These are phyloP conservation scores for Nephrotoma flavescens DNA, from an alignment of 2,888 invertebrate genomes.

Conservation along the genomic window DNA sequence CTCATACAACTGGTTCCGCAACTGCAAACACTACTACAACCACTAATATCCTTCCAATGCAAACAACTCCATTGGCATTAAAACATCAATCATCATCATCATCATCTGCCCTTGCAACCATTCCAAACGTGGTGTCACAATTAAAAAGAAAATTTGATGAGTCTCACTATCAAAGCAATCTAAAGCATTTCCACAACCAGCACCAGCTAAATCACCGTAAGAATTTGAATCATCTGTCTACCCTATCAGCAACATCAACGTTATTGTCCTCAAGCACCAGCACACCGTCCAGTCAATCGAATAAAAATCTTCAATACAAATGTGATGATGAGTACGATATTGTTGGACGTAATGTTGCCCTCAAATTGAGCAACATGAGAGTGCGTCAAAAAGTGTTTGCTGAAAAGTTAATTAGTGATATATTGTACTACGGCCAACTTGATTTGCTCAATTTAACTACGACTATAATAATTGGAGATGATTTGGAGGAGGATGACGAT, in stretches of 20 bases:
- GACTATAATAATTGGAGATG: slow-evolving; percentile 15
- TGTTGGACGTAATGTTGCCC: slow-evolving; percentile 27
- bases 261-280: neutral
- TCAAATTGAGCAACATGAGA: slow-evolving; percentile 27
- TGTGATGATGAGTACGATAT: slow-evolving; percentile 25
- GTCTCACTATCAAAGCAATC: neutral
- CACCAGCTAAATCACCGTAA: neutral
- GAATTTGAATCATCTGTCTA: neutral
- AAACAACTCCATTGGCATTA: neutral
- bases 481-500: neutral
- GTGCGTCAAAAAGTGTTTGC: slow-evolving; percentile 29
- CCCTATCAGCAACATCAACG: neutral
- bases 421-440: slow-evolving; percentile 28
- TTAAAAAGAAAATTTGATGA: neutral
- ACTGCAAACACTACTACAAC: neutral
- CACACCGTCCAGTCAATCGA: neutral
- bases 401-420: slow-evolving; percentile 29
- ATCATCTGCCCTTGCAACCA: neutral
- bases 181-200: neutral
- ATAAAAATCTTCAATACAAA: neutral
- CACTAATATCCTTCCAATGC: neutral
- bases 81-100: neutral
- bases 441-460: slow-evolving; percentile 28
- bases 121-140: neutral
- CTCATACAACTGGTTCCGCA: neutral